Evolutionary conservation across 2,113 vertebrate genomes (phyloP), one percentile per base, ranked within the genome.

Genomic region (Octodon degus): DNA sequence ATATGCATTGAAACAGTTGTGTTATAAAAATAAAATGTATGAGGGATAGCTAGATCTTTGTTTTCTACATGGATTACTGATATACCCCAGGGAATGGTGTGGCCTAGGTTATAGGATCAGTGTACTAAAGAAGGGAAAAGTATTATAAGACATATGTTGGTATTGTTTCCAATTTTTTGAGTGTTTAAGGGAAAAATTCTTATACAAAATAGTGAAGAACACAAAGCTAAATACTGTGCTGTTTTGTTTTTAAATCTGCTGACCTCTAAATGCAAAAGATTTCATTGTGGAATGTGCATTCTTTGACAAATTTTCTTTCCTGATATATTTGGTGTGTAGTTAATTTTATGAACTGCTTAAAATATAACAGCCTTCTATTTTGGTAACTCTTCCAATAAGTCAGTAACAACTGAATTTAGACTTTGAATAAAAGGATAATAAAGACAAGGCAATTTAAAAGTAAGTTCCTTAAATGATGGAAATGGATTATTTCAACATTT

Each of bases 271-370:
- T 93, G 47, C 34, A 79, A 87, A 74, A 32, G 13, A 86, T 82
- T 96, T 30, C 87, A 68, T 90, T 91, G 65, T 79, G 76, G 55
- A 89, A 55, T 16, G 86, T 11, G 47, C 43, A 12, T 90, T 96
- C 47, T 89, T 53, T 93, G 89, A 93, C 55, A 67, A 47, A 47
- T 88, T 86, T 91, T 86, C 43, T 91, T 67, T 90, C 82, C 60
- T 92, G 60, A 62, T 92, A 63, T 65, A 86, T 77, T 91, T 91
- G 10, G 13, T 82, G 62, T 72, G 30, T 77, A 50, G 34, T 92
- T 94, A 94, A 90, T 86, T 93, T 95, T 94, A 89, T 91, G 79
- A 67, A 80, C 67, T 92, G 40, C 47, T 86, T 93, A 89, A 95
- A 92, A 83, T 95, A 37, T 82, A 68, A 65, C 37, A 63, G 83